Conservation (phyloP, 2,113 vertebrate species). For the Scophthalmus maximus region DNA sequence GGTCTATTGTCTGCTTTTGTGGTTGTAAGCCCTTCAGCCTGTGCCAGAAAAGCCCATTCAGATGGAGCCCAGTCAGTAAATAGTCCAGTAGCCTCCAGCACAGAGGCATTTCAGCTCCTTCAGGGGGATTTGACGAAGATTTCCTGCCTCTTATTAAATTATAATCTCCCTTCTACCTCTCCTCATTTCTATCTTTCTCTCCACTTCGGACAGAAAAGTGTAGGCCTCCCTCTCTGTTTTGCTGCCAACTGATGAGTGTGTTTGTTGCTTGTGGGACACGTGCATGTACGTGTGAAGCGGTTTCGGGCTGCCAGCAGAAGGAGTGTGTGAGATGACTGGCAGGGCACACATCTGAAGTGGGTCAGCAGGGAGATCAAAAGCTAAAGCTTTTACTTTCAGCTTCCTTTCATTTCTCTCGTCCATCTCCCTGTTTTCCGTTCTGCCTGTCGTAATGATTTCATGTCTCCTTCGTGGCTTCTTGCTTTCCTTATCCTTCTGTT, state of each 20-base stretch:
- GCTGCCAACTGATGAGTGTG: conserved; percentile 65
- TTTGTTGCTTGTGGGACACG: conserved; percentile 42
- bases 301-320: conserved; percentile 44
- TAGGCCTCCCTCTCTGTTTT: conserved; percentile 62
- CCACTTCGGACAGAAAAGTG: conserved; percentile 61
- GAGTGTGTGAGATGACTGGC: conserved; percentile 58
- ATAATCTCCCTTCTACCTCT: conserved; percentile 80
- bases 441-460: conserved; percentile 55
- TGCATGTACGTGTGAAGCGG: conserved; percentile 41
- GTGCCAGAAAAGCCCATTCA: conserved; percentile 66
- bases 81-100: conserved; percentile 70
- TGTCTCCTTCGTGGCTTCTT: conserved; percentile 40
- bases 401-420: conserved; percentile 46
- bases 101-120: conserved; percentile 78
- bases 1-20: conserved; percentile 46
- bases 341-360: conserved; percentile 68
- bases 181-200: conserved; percentile 42
- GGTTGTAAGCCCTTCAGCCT: conserved; percentile 29
- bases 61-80: conserved; percentile 61
- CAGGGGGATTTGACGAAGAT: conserved; percentile 82
- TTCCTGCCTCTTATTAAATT: conserved; percentile 85
- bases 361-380: conserved; percentile 66
- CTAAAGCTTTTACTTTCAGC: conserved; percentile 55
- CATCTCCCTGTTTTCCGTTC: conserved; percentile 45
- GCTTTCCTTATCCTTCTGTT: conserved; percentile 3